Evolutionary conservation across 2,113 vertebrate genomes (phyloP).

Genomic region (Gobius niger): DNA sequence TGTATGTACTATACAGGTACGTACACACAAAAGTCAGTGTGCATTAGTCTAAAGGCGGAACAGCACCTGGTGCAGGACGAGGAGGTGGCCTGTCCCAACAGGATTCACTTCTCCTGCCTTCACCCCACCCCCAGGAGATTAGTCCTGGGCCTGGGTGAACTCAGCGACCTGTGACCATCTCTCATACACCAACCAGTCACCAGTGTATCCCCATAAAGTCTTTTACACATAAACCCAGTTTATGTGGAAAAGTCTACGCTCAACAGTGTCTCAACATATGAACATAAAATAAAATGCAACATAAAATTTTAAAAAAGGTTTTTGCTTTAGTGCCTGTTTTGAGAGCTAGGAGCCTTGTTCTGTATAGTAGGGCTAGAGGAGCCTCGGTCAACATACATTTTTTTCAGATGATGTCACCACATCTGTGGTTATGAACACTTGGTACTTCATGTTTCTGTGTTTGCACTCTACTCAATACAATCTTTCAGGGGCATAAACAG

Average conservation of each 20-base stretch:
- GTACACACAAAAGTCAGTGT: slow-evolving; percentile 8
- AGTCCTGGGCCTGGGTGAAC: slow-evolving; percentile 54
- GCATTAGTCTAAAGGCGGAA: slow-evolving; percentile 38
- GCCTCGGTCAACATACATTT: slow-evolving; percentile 58
- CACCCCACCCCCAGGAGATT: slow-evolving; percentile 65
- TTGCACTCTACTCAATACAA: slow-evolving; percentile 10
- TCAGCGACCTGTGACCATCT: slow-evolving; percentile 53
- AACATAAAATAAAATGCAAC: neutral
- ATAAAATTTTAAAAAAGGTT: neutral
- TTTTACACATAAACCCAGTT: neutral
- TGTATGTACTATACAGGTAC: neutral
- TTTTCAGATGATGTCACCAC: slow-evolving; percentile 71
- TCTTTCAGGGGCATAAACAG: neutral
- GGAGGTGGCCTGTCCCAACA: slow-evolving; percentile 62
- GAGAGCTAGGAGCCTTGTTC: slow-evolving; percentile 29
- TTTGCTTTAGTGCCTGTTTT: slow-evolving; percentile 1
- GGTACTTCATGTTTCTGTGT: slow-evolving; percentile 44
- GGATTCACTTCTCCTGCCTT: slow-evolving; percentile 55
- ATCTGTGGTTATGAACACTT: slow-evolving; percentile 62
- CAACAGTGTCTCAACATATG: neutral
- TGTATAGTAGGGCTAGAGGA: slow-evolving; percentile 39
- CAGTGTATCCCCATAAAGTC: neutral
- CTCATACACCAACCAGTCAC: slow-evolving; percentile 36
- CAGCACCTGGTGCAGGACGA: slow-evolving; percentile 55
- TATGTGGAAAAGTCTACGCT: slow-evolving; percentile 4